Percentiles rank a stretch among this genome's conserved stretches.
These are phyloP conservation scores for Ochlodes sylvanus DNA, from an alignment of 2,888 invertebrate species.

Conservation along the genomic window DNA sequence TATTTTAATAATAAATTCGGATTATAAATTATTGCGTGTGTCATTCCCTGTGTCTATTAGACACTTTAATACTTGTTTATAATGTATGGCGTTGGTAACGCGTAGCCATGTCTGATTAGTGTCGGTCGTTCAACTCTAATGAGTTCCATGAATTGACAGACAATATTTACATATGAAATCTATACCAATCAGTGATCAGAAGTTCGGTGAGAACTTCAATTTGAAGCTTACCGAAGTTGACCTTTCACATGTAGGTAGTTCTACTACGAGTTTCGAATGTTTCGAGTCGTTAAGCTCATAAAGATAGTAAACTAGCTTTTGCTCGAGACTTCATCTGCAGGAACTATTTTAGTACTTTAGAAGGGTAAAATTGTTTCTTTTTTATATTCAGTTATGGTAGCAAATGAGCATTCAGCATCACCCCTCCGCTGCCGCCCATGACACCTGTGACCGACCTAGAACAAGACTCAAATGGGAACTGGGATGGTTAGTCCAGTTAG, in stretches of 20 bases:
- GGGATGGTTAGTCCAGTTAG: too few species aligned
- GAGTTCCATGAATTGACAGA: constrained; percentile 36
- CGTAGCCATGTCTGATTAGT: constrained; percentile 50
- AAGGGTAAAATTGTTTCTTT: too few species aligned
- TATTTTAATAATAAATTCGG: constrained; percentile 68
- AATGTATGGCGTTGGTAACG: constrained; percentile 50
- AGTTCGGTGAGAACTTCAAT: constrained; percentile 43
- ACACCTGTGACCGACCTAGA: too few species aligned
- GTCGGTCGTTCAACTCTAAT: constrained; percentile 53
- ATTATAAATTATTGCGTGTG: constrained; percentile 61
- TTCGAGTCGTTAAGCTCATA: not conserved
- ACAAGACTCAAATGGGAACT: too few species aligned
- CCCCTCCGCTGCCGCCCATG: too few species aligned
- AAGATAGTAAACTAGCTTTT: not conserved
- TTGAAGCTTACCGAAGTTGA: constrained; percentile 38
- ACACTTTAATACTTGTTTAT: constrained; percentile 55
- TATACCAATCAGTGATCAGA: constrained; percentile 38
- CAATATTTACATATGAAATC: constrained; percentile 42
- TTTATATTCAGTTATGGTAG: too few species aligned
- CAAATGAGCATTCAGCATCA: too few species aligned
- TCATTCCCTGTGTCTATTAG: constrained; percentile 47
- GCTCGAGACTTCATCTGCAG: not conserved
- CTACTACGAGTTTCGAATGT: not conserved
- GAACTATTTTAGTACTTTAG: too few species aligned
- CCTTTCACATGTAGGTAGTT: constrained; percentile 38